Evolutionary conservation across 1,140 invertebrate species (phyloP).

Genomic region (Colletes latitarsis): DNA sequence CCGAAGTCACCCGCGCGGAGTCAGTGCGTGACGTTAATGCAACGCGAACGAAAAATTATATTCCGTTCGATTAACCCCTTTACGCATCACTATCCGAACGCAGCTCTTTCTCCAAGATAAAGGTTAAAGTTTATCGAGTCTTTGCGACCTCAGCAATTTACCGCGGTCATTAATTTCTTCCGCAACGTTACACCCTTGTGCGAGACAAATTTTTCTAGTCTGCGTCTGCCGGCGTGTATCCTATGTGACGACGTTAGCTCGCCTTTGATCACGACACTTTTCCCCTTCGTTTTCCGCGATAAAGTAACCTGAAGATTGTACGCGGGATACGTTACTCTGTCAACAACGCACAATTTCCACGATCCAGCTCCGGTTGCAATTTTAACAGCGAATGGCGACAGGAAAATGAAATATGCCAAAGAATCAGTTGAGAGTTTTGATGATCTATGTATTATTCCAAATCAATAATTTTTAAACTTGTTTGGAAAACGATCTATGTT

Average conservation of each 20-base stretch:
- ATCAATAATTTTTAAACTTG: no score
- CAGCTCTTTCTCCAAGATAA: slow-evolving; percentile 37
- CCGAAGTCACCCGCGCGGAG: no score
- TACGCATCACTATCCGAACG: slow-evolving; percentile 33
- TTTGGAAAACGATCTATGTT: no score
- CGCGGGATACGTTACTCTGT: neutral
- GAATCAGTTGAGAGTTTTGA: no score
- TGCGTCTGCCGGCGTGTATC: neutral
- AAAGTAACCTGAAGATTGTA: slow-evolving; percentile 3
- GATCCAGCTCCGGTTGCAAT: neutral
- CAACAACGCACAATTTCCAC: slow-evolving; percentile 11
- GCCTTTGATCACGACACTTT: slow-evolving; percentile 25
- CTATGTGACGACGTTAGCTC: slow-evolving; percentile 12
- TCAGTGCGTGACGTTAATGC: slow-evolving; percentile 7
- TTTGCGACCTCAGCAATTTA: slow-evolving; percentile 46
- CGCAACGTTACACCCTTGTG: slow-evolving; percentile 43
- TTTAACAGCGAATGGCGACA: neutral
- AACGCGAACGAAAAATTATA: slow-evolving; percentile 47
- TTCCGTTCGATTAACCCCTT: slow-evolving; percentile 35
- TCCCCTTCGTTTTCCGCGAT: slow-evolving; percentile 16
- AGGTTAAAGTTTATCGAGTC: slow-evolving; percentile 52
- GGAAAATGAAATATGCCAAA: no score
- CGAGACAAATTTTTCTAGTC: slow-evolving; percentile 43
- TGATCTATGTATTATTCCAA: no score
- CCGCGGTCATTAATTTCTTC: slow-evolving; percentile 51